phyloP scores from a whole-genome alignment of 2,113 vertebrate genomes.

The Lasiurus cinereus region DNA sequence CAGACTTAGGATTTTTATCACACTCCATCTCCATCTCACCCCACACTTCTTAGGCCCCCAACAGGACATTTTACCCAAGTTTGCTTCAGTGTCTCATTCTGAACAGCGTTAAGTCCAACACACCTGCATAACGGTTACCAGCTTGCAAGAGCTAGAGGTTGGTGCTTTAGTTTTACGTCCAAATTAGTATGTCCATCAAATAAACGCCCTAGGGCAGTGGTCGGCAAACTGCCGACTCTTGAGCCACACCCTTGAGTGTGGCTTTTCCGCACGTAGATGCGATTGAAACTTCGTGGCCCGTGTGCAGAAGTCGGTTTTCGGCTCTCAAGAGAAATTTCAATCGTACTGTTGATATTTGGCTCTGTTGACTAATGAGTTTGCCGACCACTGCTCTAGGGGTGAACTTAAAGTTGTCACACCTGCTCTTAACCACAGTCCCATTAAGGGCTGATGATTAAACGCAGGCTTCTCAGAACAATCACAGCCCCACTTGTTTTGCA shows the following conservation, averaged over 20 bases:
- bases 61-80: background rate
- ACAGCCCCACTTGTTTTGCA: background rate
- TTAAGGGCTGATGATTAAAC: background rate
- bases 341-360: too few species aligned
- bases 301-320: too few species aligned
- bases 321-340: too few species aligned
- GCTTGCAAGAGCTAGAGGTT: background rate
- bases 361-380: too few species aligned
- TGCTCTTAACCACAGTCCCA: background rate
- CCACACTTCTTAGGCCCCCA: too few species aligned
- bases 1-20: background rate
- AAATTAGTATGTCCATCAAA: background rate
- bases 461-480: background rate
- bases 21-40: accelerated
- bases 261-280: too few species aligned
- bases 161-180: background rate
- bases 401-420: background rate
- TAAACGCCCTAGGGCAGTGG: too few species aligned
- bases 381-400: too few species aligned
- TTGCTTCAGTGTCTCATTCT: background rate
- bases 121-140: accelerated
- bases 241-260: too few species aligned
- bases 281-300: too few species aligned
- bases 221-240: too few species aligned
- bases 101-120: background rate